Percentiles rank a stretch among this genome's conserved stretches.
phyloP scores from a whole-genome alignment of 2,113 vertebrate species.

The Hucho hucho region DNA sequence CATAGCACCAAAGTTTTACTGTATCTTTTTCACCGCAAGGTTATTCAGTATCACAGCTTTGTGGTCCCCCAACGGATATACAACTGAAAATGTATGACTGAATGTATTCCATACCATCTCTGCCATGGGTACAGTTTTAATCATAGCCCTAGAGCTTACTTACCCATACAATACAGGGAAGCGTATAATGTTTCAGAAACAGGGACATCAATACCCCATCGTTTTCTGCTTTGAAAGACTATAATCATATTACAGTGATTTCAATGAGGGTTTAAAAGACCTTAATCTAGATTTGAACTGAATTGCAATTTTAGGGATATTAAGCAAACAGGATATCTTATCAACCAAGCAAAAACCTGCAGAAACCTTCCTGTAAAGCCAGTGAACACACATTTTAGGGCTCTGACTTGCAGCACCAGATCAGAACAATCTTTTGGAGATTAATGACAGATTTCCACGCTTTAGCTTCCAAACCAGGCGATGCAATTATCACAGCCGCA shows the following conservation, averaged over 20 bases:
- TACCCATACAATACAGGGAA: neutral
- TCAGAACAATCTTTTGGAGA: conserved; percentile 35
- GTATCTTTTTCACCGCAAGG: too few relatives aligned
- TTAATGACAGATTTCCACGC: conserved; percentile 44
- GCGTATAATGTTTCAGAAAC: conserved; percentile 5
- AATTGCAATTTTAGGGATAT: neutral
- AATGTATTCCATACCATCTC: neutral
- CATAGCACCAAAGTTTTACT: too few relatives aligned
- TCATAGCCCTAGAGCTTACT: neutral
- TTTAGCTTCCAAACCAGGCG: conserved; percentile 39
- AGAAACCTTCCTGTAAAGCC: conserved; percentile 6
- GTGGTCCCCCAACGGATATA: too few relatives aligned
- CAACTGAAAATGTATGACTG: too few relatives aligned
- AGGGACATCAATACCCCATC: conserved; percentile 9
- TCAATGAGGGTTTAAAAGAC: too few relatives aligned
- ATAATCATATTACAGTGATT: too few relatives aligned
- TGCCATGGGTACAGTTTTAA: neutral
- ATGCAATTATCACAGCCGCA: conserved; percentile 39
- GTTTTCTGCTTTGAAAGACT: conserved; percentile 6
- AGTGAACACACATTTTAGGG: conserved; percentile 15
- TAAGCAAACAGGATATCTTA: neutral
- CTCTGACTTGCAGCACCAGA: conserved; percentile 32
- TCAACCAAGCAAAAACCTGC: conserved; percentile 5
- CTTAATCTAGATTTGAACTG: too few relatives aligned
- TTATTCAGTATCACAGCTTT: too few relatives aligned